Conservation (phyloP, 1,140 invertebrate genomes). For the Ephestia elutella region DNA sequence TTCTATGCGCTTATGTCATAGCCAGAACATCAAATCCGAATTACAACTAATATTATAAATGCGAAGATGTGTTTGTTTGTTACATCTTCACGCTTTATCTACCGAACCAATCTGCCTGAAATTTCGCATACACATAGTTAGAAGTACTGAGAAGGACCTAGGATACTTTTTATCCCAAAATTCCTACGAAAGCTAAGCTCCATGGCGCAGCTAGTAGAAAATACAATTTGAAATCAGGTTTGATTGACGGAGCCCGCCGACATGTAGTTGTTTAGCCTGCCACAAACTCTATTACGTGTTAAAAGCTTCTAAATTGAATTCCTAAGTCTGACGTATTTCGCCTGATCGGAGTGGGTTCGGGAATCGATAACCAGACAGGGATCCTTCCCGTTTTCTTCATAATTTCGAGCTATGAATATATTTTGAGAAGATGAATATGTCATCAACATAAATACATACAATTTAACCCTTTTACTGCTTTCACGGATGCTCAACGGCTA, state of each 20-base stretch:
- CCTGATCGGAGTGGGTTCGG: neutral
- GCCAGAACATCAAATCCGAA: too few species aligned
- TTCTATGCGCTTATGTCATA: too few species aligned
- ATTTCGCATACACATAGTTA: too few species aligned
- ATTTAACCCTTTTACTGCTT: too few species aligned
- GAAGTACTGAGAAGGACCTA: too few species aligned
- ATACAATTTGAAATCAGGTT: neutral
- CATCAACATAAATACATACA: neutral
- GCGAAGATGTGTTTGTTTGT: too few species aligned
- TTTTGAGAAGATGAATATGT: neutral
- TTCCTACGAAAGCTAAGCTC: too few species aligned
- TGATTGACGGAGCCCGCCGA: neutral
- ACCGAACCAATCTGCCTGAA: too few species aligned
- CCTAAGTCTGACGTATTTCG: neutral
- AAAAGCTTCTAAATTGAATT: conserved; percentile 2
- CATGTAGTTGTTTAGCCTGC: conserved; percentile 1
- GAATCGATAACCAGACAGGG: neutral
- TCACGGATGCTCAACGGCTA: too few species aligned
- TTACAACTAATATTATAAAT: too few species aligned
- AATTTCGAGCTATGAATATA: neutral
- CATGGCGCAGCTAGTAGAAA: neutral
- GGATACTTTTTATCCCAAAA: too few species aligned
- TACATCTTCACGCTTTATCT: too few species aligned
- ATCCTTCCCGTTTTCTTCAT: neutral
- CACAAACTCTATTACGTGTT: conserved; percentile 1